Percentiles rank a stretch among this genome's conserved stretches.
These are phyloP conservation scores for Passer montanus DNA, from an alignment of 2,113 vertebrate species.

Conservation along the genomic window DNA sequence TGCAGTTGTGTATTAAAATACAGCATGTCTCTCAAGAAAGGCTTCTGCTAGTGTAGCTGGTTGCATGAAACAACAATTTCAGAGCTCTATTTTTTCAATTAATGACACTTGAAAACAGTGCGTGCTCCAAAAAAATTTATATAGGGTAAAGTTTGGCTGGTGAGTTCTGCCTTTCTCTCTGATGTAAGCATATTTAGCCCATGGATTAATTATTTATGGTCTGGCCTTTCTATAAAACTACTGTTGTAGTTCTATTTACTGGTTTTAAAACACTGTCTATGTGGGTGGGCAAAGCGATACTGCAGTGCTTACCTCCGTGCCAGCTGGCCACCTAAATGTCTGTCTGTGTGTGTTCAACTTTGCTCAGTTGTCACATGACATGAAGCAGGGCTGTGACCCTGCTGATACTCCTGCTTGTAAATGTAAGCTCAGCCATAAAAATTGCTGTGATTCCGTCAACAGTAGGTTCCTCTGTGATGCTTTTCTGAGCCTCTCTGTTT, in stretches of 20 bases:
- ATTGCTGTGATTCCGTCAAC: conserved; percentile 70
- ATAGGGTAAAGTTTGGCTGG: neutral
- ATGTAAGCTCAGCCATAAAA: conserved; percentile 77
- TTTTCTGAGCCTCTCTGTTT: conserved; percentile 47
- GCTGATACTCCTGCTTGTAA: conserved; percentile 74
- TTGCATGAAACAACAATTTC: neutral
- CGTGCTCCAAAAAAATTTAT: neutral
- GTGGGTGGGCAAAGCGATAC: conserved; percentile 75
- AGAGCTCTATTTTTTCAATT: neutral
- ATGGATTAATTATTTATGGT: conserved; percentile 63
- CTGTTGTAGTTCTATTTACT: conserved; percentile 57
- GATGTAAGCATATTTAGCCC: conserved; percentile 43
- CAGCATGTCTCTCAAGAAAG: neutral
- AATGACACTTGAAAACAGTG: neutral
- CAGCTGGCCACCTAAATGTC: conserved; percentile 74
- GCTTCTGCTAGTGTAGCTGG: neutral
- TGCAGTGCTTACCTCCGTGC: conserved; percentile 43
- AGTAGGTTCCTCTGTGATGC: conserved; percentile 39
- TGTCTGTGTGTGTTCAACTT: conserved; percentile 73
- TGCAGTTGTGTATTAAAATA: neutral
- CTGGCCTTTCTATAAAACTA: conserved; percentile 60
- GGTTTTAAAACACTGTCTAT: conserved; percentile 11
- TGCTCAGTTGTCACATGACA: conserved; percentile 64
- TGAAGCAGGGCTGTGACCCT: conserved; percentile 77
- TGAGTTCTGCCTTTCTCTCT: conserved; percentile 4